Conservation (phyloP, 2,888 invertebrate species). For the Phengaris arion region DNA sequence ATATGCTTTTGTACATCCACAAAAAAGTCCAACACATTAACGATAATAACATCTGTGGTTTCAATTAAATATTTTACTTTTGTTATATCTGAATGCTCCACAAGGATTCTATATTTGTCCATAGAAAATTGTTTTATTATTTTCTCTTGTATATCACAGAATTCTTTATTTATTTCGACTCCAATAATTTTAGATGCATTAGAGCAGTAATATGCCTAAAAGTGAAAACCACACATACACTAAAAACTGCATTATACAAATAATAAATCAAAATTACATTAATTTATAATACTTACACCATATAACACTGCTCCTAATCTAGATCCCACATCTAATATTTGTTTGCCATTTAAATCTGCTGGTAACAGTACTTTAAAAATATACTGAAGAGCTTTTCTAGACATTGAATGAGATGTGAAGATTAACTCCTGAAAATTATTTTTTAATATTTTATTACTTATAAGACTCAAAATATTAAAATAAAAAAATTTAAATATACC, state of each 20-base stretch:
- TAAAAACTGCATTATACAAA: neutral
- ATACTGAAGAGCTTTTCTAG: conserved; percentile 78
- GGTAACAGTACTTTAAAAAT: conserved; percentile 83
- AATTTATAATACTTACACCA: conserved; percentile 72
- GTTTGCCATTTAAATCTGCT: conserved; percentile 76
- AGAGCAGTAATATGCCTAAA: conserved; percentile 81
- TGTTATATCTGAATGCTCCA: conserved; percentile 80
- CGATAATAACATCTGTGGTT: conserved; percentile 81
- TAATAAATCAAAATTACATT: neutral
- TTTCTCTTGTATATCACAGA: conserved; percentile 80
- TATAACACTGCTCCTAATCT: conserved; percentile 84
- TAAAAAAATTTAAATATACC: conserved; percentile 43
- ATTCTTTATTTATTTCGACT: conserved; percentile 84
- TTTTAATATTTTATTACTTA: too few relatives aligned
- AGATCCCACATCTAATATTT: conserved; percentile 84
- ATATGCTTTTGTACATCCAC: conserved; percentile 78
- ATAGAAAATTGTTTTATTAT: conserved; percentile 77
- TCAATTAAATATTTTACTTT: conserved; percentile 74
- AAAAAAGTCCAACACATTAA: conserved; percentile 86
- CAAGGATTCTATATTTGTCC: conserved; percentile 71
- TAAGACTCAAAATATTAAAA: neutral
- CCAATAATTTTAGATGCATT: conserved; percentile 81
- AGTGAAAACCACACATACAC: conserved; percentile 35
- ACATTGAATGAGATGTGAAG: conserved; percentile 84
- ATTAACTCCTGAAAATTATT: conserved; percentile 65